These are phyloP conservation scores for Nomada ruficornis DNA, from an alignment of 2,888 invertebrate species.

Conservation along the genomic window DNA sequence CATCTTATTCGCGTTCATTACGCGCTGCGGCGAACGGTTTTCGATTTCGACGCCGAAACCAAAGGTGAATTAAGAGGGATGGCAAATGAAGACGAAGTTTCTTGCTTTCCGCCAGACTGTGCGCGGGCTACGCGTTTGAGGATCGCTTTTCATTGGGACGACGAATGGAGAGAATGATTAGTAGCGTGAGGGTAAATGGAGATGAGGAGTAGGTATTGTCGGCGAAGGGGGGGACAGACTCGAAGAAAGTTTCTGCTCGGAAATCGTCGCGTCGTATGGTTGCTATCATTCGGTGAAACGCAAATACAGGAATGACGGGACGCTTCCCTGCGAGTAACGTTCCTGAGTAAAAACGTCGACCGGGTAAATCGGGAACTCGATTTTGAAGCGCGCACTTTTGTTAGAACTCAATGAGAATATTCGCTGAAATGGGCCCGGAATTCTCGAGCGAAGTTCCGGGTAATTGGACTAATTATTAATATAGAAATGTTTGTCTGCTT, in stretches of 20 bases:
- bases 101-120: constrained; percentile 20
- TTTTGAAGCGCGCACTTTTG: not conserved
- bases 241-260: constrained; percentile 23
- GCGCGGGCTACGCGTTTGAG: not conserved
- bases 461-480: not conserved
- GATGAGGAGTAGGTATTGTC: constrained; percentile 18
- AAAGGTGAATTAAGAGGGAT: not conserved
- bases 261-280: too few relatives aligned
- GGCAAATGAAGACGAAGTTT: constrained; percentile 14
- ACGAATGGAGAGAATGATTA: constrained; percentile 34
- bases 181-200: not conserved
- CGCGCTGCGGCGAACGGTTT: constrained; percentile 45
- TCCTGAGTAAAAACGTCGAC: not conserved
- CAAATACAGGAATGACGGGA: not conserved
- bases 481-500: not conserved
- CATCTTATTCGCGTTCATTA: constrained; percentile 4
- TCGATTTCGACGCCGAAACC: constrained; percentile 42
- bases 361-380: too few relatives aligned
- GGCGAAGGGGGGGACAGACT: not conserved
- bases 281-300: not conserved
- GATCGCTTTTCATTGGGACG: constrained; percentile 18
- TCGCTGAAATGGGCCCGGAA: too few relatives aligned
- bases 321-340: not conserved
- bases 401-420: too few relatives aligned
- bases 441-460: not conserved